Evolutionary conservation across 2,797 vertebrate species (phyloP).

Genomic region (Podarcis siculus): DNA sequence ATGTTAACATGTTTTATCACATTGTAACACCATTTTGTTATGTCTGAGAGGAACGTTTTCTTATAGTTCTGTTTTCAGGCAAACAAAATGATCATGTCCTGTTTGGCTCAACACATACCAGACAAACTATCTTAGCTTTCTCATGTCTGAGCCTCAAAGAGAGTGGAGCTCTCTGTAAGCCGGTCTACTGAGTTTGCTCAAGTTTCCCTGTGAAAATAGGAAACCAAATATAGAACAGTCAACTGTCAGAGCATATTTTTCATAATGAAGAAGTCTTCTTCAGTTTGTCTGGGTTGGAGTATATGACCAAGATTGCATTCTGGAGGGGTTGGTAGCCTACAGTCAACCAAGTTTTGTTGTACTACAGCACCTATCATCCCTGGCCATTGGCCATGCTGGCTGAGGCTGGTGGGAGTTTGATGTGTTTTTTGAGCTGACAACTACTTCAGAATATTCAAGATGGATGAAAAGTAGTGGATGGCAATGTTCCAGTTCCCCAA

Average conservation of each 20-base stretch:
- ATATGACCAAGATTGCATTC: background rate
- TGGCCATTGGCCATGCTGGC: too few species aligned
- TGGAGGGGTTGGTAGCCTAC: too few species aligned
- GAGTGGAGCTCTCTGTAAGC: background rate
- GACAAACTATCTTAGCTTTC: background rate
- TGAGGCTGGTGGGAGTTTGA: too few species aligned
- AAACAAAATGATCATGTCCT: background rate
- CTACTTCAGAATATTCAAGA: too few species aligned
- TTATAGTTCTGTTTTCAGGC: too few species aligned
- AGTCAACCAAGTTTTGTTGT: too few species aligned
- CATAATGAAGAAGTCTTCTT: background rate
- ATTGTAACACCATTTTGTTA: background rate
- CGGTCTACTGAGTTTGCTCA: background rate
- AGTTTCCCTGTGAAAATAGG: background rate
- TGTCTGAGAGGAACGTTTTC: background rate
- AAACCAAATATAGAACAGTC: background rate
- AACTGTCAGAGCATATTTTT: conserved; percentile 5
- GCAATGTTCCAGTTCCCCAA: too few species aligned
- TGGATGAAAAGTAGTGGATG: too few species aligned
- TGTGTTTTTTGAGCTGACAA: too few species aligned
- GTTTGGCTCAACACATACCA: background rate
- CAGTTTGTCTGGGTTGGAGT: background rate
- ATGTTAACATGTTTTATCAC: background rate
- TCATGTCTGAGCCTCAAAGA: background rate
- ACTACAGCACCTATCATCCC: too few species aligned